phyloP scores from a whole-genome alignment of 1,140 invertebrate genomes.

The Diorhabda carinulata region DNA sequence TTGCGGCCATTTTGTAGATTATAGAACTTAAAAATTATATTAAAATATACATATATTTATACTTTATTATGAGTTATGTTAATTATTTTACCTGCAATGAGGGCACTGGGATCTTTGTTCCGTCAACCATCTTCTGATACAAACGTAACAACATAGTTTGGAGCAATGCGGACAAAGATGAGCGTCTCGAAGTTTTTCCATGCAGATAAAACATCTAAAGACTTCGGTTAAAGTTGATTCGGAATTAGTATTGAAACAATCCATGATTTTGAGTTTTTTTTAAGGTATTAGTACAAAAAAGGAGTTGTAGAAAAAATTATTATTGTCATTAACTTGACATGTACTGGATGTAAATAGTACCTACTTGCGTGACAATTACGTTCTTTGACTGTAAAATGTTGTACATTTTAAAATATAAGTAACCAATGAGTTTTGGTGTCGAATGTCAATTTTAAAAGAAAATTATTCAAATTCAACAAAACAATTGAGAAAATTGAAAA shows the following conservation, averaged over 20 bases:
- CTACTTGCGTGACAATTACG: too few relatives aligned
- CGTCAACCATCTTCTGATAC: conserved; percentile 85
- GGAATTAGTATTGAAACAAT: conserved; percentile 26
- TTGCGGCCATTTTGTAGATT: too few relatives aligned
- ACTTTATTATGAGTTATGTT: too few relatives aligned
- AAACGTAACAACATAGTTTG: conserved; percentile 86
- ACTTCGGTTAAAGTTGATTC: conserved; percentile 70
- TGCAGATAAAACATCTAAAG: conserved; percentile 94
- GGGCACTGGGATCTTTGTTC: conserved; percentile 89
- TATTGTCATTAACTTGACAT: conserved; percentile 4
- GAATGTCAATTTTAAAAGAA: too few relatives aligned
- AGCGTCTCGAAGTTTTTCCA: conserved; percentile 90
- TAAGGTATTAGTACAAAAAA: conserved; percentile 15
- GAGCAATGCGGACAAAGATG: conserved; percentile 91
- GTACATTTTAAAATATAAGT: too few relatives aligned
- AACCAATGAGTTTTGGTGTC: too few relatives aligned
- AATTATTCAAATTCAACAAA: too few relatives aligned
- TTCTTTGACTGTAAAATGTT: too few relatives aligned
- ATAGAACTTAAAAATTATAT: too few relatives aligned
- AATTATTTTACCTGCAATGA: conserved; percentile 61
- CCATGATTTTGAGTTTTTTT: conserved; percentile 23
- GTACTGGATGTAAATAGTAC: not conserved
- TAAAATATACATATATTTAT: too few relatives aligned
- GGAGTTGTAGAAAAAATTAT: not conserved
- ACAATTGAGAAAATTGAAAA: too few relatives aligned